phyloP scores from a whole-genome alignment of 2,113 vertebrate species.

The Cyanoramphus novaezelandiae region DNA sequence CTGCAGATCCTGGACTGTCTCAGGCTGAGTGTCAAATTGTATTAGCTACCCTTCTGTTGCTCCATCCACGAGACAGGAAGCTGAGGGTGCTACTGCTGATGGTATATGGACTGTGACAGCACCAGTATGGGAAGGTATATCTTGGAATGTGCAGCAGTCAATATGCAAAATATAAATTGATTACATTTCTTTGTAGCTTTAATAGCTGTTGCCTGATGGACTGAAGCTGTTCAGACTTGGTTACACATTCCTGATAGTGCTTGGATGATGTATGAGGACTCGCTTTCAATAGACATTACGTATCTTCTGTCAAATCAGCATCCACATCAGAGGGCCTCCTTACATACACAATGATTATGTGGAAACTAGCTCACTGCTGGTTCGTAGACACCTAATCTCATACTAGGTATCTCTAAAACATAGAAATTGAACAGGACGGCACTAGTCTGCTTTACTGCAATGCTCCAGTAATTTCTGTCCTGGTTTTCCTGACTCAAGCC shows the following conservation, averaged over 20 bases:
- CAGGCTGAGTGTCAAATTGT: background rate
- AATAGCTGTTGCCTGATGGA: background rate
- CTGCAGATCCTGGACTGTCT: background rate
- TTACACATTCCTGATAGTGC: background rate
- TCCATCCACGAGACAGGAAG: background rate
- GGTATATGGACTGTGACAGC: background rate
- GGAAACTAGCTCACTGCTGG: background rate
- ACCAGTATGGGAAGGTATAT: background rate
- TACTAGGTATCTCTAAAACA: background rate
- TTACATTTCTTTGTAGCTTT: background rate
- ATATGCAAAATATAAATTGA: constrained; percentile 3
- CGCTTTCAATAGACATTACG: background rate
- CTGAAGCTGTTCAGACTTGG: constrained; percentile 8
- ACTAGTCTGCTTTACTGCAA: background rate
- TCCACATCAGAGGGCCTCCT: background rate
- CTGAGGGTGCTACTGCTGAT: background rate
- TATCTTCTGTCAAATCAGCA: background rate
- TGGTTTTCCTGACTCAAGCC: background rate
- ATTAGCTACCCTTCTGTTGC: background rate
- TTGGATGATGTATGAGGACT: background rate
- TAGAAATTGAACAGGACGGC: background rate
- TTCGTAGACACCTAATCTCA: background rate
- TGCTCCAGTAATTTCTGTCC: background rate
- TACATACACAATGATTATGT: background rate
- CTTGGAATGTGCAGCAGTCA: constrained; percentile 15